phyloP scores from a whole-genome alignment of 1,140 invertebrate species.

The Drosophila hydei region DNA sequence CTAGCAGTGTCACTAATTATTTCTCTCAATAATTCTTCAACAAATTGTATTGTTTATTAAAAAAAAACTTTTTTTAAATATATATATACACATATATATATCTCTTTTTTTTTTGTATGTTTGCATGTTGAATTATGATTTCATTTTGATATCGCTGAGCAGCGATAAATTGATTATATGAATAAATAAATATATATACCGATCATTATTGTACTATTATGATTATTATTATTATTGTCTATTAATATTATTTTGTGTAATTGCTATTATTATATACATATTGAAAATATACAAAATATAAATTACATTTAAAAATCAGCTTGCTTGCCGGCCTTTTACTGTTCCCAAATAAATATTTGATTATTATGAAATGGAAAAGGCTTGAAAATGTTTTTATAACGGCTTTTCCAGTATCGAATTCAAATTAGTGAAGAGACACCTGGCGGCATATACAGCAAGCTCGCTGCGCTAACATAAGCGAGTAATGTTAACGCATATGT shows the following conservation, averaged over 20 bases:
- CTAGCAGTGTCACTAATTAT: constrained; percentile 12
- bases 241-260: constrained; percentile 67
- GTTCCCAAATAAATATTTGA: no score
- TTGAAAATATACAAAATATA: constrained; percentile 66
- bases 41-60: constrained; percentile 14
- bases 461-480: background rate
- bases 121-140: constrained; percentile 44
- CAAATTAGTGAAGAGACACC: background rate
- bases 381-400: background rate
- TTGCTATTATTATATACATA: constrained; percentile 63
- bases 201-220: constrained; percentile 59
- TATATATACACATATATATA: background rate
- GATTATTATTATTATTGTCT: constrained; percentile 61
- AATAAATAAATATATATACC: constrained; percentile 45
- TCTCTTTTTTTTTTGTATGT: constrained; percentile 35
- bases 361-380: no score
- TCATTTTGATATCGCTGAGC: constrained; percentile 24
- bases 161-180: constrained; percentile 25
- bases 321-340: background rate
- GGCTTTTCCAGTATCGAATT: no score
- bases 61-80: background rate
- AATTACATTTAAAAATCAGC: constrained; percentile 43
- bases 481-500: background rate
- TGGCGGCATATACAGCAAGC: background rate
- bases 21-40: background rate